Base-by-base conservation (phyloP, 2,888 invertebrate genomes). In the Nebria brevicollis region DNA sequence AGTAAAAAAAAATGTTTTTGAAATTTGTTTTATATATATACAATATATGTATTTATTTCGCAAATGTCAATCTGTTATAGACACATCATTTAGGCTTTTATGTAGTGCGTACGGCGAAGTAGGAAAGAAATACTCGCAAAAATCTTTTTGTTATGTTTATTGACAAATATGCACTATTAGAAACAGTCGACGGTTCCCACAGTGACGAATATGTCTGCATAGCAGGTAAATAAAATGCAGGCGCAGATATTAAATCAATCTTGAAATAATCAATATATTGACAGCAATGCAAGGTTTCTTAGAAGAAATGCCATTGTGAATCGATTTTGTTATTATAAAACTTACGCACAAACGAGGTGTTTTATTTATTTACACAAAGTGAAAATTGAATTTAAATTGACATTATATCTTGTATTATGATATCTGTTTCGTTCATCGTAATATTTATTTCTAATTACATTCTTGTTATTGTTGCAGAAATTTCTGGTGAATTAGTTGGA, bases 401-500 rank as follows among this genome's bases (percentile, higher is more conserved):
- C 54, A 54, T 54, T 54, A 34, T 34, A 4, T 4, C 34, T 1
- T 34, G 34, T 34, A 34, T 34, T 34, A 34, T 34, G 34, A 34
- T 34, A 34, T 34, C 2, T 54, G 13, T 54, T 3, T 54, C 4
- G 7, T 8, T 54, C 54, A 8, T 54, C 8, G 2, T 13, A 54
- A 54, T 54, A 54, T 54, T 54, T 54, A 13, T 54, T 54, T 11
- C 8, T 54, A 54, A 54, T 54, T 54, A 77, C 42, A 68, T 43
- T 68, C 70, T 77, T 68, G 54, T 34, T 77, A 10, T 15, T 77
- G 70, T 77, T 77, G 72, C 72, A 77, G 77, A 77, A 72, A 77
- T 65, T 77, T 77, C 72, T 77, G 77, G 77, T 77, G 77, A 77
- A 77, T 77, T 77, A 77, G 64, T 65, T 54, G 68, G 64, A 79